phyloP scores from a whole-genome alignment of 2,113 vertebrate species.

The Chascanopsetta lugubris region DNA sequence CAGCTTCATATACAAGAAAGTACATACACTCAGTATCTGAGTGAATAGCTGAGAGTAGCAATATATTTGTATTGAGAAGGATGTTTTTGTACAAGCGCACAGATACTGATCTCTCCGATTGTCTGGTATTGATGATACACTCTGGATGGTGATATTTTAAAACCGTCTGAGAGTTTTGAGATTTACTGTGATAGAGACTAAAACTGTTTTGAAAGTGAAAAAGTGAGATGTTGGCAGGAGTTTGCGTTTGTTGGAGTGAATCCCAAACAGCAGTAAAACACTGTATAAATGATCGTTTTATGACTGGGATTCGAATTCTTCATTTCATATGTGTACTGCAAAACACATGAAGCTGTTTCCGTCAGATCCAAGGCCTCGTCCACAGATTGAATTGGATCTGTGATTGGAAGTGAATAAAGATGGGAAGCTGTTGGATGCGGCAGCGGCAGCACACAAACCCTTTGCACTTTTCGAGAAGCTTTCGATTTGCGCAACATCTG shows the following conservation, averaged over 20 bases:
- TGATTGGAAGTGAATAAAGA: conserved; percentile 37
- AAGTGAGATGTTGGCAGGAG: conserved; percentile 14
- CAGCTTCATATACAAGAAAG: too few species aligned
- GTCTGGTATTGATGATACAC: too few species aligned
- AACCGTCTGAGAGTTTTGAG: neutral
- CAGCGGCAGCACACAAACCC: neutral
- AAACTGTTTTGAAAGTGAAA: conserved; percentile 7
- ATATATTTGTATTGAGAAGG: too few species aligned
- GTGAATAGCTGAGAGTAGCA: too few species aligned
- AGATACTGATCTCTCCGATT: too few species aligned
- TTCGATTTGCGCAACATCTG: conserved; percentile 44
- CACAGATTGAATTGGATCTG: conserved; percentile 16
- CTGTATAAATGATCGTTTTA: conserved; percentile 41
- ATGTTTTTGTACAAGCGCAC: too few species aligned
- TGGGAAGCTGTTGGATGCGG: conserved; percentile 24
- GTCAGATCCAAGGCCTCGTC: conserved; percentile 5
- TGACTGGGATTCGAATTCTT: conserved; percentile 30
- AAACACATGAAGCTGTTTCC: conserved; percentile 49
- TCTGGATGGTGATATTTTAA: neutral
- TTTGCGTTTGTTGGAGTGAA: conserved; percentile 18
- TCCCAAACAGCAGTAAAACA: conserved; percentile 50
- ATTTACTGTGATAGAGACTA: neutral
- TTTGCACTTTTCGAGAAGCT: conserved; percentile 26
- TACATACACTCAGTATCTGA: too few species aligned
- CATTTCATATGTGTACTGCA: conserved; percentile 17